Evolutionary conservation across 1,140 invertebrate species (phyloP).

Genomic region (Temnothorax curvispinosus): DNA sequence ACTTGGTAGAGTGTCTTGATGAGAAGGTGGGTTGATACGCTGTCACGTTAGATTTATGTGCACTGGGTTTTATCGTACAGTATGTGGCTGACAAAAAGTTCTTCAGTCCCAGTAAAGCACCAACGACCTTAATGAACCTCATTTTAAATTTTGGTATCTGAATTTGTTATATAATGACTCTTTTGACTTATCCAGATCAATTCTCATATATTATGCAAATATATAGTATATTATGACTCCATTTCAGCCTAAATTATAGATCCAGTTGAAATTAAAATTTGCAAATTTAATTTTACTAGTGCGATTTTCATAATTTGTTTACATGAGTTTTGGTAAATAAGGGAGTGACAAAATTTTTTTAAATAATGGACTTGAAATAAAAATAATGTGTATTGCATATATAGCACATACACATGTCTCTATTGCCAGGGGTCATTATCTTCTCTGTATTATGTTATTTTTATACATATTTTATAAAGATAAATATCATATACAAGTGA

Average conservation of each 20-base stretch:
- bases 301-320: slow-evolving; percentile 1
- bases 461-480: slow-evolving; percentile 25
- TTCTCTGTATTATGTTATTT: slow-evolving; percentile 80
- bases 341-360: background rate
- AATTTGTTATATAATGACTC: background rate
- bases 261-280: background rate
- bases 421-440: slow-evolving; percentile 83
- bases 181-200: slow-evolving; percentile 2
- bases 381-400: slow-evolving; percentile 50
- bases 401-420: slow-evolving; percentile 63
- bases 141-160: slow-evolving; percentile 9
- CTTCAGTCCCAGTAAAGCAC: slow-evolving; percentile 47
- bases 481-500: slow-evolving; percentile 55
- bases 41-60: slow-evolving; percentile 82
- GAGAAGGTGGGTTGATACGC: slow-evolving; percentile 91
- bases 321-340: background rate
- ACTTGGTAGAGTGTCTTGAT: slow-evolving; percentile 98
- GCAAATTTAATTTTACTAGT: background rate
- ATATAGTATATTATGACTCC: background rate
- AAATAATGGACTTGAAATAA: background rate
- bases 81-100: slow-evolving; percentile 65
- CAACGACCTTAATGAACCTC: slow-evolving; percentile 22
- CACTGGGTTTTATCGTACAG: slow-evolving; percentile 76
- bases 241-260: background rate
- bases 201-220: background rate